Percentiles rank a stretch among this genome's conserved stretches.
phyloP scores from a whole-genome alignment of 2,797 vertebrate species.

The Myripristis murdjan region DNA sequence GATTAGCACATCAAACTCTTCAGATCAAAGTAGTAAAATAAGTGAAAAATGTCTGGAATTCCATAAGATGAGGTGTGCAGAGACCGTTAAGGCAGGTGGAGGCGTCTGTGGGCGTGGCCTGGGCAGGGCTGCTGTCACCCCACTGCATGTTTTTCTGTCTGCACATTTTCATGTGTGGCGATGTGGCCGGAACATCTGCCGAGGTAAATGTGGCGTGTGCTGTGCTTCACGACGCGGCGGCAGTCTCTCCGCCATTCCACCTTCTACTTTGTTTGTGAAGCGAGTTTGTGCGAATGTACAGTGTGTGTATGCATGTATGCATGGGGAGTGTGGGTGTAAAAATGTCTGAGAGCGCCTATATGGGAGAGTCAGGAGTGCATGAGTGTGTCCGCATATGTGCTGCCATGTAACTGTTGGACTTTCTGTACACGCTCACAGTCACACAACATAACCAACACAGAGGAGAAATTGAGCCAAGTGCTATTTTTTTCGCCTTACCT shows the following conservation, averaged over 20 bases:
- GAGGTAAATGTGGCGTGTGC: background rate
- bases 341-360: background rate
- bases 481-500: background rate
- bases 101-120: constrained; percentile 11
- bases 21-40: background rate
- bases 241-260: constrained; percentile 9
- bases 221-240: constrained; percentile 8
- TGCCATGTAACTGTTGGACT: background rate
- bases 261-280: constrained; percentile 18
- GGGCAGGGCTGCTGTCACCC: constrained; percentile 23
- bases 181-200: constrained; percentile 44
- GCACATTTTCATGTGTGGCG: constrained; percentile 19
- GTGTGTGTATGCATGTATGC: background rate
- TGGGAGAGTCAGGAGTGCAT: background rate
- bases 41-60: background rate
- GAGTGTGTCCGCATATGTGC: background rate
- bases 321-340: constrained; percentile 22
- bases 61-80: background rate
- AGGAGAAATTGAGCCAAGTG: background rate
- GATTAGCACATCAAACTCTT: background rate
- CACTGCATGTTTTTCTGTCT: too few species aligned
- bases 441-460: background rate
- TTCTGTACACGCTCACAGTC: constrained; percentile 7
- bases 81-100: background rate
- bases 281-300: constrained; percentile 14